Evolutionary conservation across 2,113 vertebrate species (phyloP), one percentile per base, ranked within the genome.

Genomic region (Sialia sialis): DNA sequence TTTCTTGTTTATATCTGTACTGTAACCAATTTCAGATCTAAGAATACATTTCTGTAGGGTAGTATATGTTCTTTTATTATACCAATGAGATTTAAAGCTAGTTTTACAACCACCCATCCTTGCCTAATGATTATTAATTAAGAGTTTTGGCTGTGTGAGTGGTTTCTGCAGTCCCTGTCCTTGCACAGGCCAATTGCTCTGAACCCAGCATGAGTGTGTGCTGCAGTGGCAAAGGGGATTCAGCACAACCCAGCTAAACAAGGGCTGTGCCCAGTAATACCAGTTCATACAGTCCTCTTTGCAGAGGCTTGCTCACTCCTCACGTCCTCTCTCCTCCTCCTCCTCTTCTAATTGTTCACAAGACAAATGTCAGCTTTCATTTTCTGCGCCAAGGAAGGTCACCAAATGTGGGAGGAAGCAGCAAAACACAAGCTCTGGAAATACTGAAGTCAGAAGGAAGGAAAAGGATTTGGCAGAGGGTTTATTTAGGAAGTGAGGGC

Each of bases 151-250:
- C 20, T 49, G 20, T 59, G 2, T 29, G 25, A 60, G 6, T 59
- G 34, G 12, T 77, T 70, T 77, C 34, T 94, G 23, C 27, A n/a
- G n/a, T n/a, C n/a, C n/a, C n/a, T n/a, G n/a, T n/a, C n/a, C n/a
- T n/a, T n/a, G n/a, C n/a, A n/a, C n/a, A 27, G 59, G 25, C 27
- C 63, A 39, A 4, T 26, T 36, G 46, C 43, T 55, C 79, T 8
- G 3, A 55, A 49, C 59, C 60, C 79, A 66, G 55, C 13, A 0
- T 0, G 4, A 48, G 12, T 23, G 13, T 2, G 4, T 43, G 18
- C 59, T 6, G 3, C 26, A 25, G 49, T 14, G 54, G 13, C 41
- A 38, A 27, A 67, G 4, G 7, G 26, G n/a, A 7, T 52, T 59
- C 34, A 44, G 46, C 51, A 29, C 23, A 72, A 25, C n/a, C 66